Percentiles rank a stretch among this genome's conserved stretches.
These are phyloP conservation scores for Ispidina picta DNA, from an alignment of 2,797 vertebrate genomes.

Conservation along the genomic window DNA sequence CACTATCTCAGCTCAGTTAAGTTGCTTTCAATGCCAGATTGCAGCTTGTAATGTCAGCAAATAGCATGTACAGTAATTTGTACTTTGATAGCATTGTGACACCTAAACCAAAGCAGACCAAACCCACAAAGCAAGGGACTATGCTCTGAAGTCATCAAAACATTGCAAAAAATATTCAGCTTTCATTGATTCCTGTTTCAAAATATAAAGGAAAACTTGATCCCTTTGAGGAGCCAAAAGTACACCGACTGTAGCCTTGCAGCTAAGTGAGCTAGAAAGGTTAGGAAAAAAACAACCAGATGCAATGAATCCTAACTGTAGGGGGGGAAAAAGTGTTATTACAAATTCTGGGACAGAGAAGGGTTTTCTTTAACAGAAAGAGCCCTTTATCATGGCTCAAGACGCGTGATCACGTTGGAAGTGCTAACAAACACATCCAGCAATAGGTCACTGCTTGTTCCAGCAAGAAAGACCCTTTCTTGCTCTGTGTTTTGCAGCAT, in stretches of 20 bases:
- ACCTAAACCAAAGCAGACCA: background rate
- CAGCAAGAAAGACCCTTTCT: constrained; percentile 56
- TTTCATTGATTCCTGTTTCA: background rate
- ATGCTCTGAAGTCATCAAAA: background rate
- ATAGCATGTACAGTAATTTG: constrained; percentile 34
- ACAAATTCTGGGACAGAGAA: constrained; percentile 7
- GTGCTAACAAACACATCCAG: constrained; percentile 40
- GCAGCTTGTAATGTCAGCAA: constrained; percentile 42
- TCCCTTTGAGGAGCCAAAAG: background rate
- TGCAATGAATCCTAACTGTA: constrained; percentile 22
- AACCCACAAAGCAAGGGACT: background rate
- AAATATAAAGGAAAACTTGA: background rate
- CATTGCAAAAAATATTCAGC: background rate
- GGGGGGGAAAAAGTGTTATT: constrained; percentile 28
- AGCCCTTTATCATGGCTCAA: constrained; percentile 18
- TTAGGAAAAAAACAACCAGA: background rate
- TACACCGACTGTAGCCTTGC: background rate
- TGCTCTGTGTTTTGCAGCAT: background rate
- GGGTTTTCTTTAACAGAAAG: constrained; percentile 49
- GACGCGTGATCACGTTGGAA: constrained; percentile 14
- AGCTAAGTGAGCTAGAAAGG: background rate
- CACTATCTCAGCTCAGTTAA: constrained; percentile 25
- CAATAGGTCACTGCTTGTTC: constrained; percentile 39
- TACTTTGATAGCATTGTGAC: background rate
- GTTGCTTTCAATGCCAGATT: constrained; percentile 44